phyloP scores from a whole-genome alignment of 2,797 vertebrate species.

The Poeciliopsis paucimaculata region DNA sequence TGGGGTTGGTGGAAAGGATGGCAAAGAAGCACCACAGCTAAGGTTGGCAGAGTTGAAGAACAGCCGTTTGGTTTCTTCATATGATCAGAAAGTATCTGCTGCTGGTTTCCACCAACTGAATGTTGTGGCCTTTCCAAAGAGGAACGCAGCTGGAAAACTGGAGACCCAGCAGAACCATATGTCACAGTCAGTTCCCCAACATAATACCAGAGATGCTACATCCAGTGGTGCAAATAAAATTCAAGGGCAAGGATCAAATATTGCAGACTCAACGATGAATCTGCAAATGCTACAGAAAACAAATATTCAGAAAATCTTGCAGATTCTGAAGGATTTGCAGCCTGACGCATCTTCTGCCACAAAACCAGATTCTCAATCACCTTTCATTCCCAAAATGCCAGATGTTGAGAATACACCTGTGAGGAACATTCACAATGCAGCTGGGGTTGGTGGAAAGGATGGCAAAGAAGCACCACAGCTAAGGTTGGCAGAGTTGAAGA shows the following conservation, averaged over 20 bases:
- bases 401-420: constrained; percentile 65
- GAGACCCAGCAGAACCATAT: constrained; percentile 6
- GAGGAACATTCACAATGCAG: background rate
- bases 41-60: background rate
- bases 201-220: constrained; percentile 48
- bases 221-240: constrained; percentile 6
- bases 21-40: background rate
- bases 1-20: background rate
- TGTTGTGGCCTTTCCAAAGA: constrained; percentile 16
- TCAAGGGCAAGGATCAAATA: constrained; percentile 1
- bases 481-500: background rate
- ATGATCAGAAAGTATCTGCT: constrained; percentile 6
- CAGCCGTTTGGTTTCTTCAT: constrained; percentile 19
- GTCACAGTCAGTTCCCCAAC: constrained; percentile 6
- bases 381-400: background rate
- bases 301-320: background rate
- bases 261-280: constrained; percentile 8
- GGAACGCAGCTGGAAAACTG: constrained; percentile 10
- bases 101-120: constrained; percentile 12
- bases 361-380: background rate
- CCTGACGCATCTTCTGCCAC: background rate
- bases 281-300: background rate
- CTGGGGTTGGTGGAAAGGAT: background rate
- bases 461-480: background rate
- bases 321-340: background rate